Percentiles rank a stretch among this genome's conserved stretches.
These are phyloP conservation scores for Zelostemma sp. DNA, from an alignment of 1,140 invertebrate genomes.

Conservation along the genomic window DNA sequence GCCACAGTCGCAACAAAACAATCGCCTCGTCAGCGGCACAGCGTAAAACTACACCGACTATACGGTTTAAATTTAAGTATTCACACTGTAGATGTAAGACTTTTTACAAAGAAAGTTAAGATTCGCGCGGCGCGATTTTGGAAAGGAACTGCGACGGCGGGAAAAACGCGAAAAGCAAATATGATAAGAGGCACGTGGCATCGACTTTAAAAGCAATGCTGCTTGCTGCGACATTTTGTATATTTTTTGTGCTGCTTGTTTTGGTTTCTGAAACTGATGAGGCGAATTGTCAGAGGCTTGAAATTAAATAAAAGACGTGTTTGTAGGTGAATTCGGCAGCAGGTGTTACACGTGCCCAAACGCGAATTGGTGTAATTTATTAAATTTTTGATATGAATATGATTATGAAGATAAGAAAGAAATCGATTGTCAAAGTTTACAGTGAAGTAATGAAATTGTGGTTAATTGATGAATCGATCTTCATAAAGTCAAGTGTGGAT, in stretches of 20 bases:
- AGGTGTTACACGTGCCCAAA: too few species aligned
- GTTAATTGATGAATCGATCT: too few species aligned
- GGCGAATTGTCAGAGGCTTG: background rate
- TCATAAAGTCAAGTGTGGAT: too few species aligned
- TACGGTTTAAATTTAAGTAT: slow-evolving; percentile 40
- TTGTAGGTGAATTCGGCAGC: background rate
- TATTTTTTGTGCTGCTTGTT: background rate
- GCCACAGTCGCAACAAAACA: slow-evolving; percentile 53
- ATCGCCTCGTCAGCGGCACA: slow-evolving; percentile 60
- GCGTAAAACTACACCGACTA: slow-evolving; percentile 48
- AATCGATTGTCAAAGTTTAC: background rate
- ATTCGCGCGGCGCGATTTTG: background rate
- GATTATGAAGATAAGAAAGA: background rate
- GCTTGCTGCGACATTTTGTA: background rate
- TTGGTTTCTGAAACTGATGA: background rate
- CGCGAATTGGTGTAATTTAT: background rate
- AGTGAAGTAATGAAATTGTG: background rate
- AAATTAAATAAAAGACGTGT: background rate
- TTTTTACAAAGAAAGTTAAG: slow-evolving; percentile 39
- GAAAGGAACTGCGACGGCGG: background rate
- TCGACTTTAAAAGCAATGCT: too few species aligned
- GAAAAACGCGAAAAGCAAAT: slow-evolving; percentile 1
- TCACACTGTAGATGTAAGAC: slow-evolving; percentile 42
- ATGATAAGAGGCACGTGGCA: too few species aligned
- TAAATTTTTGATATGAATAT: background rate